phyloP scores from a whole-genome alignment of 1,140 invertebrate genomes.

The Eumaeus atala region DNA sequence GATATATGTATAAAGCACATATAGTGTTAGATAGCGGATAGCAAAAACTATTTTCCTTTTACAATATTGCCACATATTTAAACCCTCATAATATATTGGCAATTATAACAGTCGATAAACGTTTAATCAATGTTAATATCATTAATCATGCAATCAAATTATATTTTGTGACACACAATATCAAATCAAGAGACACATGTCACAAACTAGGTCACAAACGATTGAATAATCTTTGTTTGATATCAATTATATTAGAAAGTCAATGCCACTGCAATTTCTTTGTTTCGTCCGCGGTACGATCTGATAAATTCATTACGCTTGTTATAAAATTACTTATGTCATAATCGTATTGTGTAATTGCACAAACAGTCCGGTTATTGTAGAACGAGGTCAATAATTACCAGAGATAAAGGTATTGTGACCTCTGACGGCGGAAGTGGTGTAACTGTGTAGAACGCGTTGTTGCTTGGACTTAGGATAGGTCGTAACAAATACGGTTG shows the following conservation, averaged over 20 bases:
- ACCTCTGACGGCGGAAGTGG: background rate
- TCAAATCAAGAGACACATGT: slow-evolving; percentile 9
- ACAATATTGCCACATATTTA: too few relatives aligned
- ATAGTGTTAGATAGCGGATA: too few relatives aligned
- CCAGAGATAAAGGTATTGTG: background rate
- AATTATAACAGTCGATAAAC: too few relatives aligned
- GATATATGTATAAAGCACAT: too few relatives aligned
- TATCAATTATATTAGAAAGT: slow-evolving; percentile 37
- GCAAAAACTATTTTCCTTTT: too few relatives aligned
- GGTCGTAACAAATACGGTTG: too few relatives aligned
- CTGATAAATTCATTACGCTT: slow-evolving; percentile 21
- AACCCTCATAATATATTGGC: too few relatives aligned
- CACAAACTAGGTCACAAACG: slow-evolving; percentile 13
- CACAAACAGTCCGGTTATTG: slow-evolving; percentile 2
- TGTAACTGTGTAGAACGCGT: background rate
- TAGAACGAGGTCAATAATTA: slow-evolving; percentile 4
- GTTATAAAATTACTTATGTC: slow-evolving; percentile 11
- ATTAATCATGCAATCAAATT: too few relatives aligned
- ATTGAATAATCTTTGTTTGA: slow-evolving; percentile 11
- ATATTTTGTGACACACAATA: slow-evolving; percentile 6
- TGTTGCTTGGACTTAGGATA: background rate
- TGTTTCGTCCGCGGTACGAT: slow-evolving; percentile 27
- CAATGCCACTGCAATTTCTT: slow-evolving; percentile 33
- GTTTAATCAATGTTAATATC: too few relatives aligned
- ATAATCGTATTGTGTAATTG: slow-evolving; percentile 12